Percentiles rank a stretch among this genome's conserved stretches.
Evolutionary conservation across 2,113 vertebrate genomes (phyloP).

Genomic region (Callaeas wilsoni): DNA sequence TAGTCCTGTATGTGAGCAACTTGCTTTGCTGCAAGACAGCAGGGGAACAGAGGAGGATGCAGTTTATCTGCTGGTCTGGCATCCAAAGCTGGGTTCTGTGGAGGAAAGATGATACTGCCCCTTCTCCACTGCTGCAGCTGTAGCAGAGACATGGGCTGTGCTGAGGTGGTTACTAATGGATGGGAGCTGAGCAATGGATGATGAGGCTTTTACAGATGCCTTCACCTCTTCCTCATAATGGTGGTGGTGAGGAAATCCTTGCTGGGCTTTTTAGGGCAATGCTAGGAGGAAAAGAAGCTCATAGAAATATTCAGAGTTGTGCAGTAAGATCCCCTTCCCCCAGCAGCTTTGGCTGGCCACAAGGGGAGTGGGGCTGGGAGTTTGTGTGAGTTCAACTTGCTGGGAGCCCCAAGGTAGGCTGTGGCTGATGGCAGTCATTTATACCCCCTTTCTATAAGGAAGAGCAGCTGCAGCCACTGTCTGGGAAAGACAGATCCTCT

Average conservation of each 20-base stretch:
- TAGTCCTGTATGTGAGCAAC: background rate
- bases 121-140: background rate
- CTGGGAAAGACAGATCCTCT: background rate
- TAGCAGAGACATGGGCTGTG: background rate
- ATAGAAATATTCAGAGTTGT: background rate
- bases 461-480: background rate
- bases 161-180: background rate
- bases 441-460: background rate
- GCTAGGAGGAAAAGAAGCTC: background rate
- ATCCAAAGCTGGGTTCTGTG: background rate
- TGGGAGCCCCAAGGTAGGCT: background rate
- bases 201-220: background rate
- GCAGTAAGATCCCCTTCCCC: background rate
- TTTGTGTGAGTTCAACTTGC: background rate
- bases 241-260: background rate
- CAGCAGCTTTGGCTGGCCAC: background rate
- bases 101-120: background rate
- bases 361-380: background rate
- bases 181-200: background rate
- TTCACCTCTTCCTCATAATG: background rate
- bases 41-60: background rate
- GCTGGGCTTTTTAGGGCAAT: background rate
- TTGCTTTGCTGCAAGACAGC: background rate
- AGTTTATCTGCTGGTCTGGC: background rate
- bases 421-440: background rate